Percentiles rank a stretch among this genome's conserved stretches.
These are phyloP conservation scores for Phaethon lepturus DNA, from an alignment of 2,113 vertebrate genomes.

Conservation along the genomic window DNA sequence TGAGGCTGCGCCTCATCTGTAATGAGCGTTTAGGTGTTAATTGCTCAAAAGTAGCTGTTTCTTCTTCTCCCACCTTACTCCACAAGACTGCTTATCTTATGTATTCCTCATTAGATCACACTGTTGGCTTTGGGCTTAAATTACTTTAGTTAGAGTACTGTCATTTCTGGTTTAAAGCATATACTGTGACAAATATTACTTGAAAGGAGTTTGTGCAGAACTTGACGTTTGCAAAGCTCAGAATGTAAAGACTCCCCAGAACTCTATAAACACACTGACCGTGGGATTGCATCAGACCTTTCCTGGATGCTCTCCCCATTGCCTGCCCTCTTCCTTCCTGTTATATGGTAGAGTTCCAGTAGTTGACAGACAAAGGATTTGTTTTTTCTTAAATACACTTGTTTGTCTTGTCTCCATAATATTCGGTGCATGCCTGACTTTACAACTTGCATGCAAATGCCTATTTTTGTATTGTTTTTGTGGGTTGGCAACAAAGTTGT, in stretches of 20 bases:
- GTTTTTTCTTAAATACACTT: conserved; percentile 28
- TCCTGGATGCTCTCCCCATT: neutral
- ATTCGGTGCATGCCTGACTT: neutral
- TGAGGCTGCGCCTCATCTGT: neutral
- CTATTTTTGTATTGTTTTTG: conserved; percentile 29
- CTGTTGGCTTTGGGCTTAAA: neutral
- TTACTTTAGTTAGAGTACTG: neutral
- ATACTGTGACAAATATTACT: neutral
- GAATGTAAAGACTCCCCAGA: neutral
- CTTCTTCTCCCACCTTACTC: neutral
- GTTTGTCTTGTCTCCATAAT: conserved; percentile 43
- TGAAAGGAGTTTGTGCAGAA: neutral
- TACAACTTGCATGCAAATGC: conserved; percentile 7
- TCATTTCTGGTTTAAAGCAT: neutral
- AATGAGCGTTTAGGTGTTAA: neutral
- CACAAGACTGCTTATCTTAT: neutral
- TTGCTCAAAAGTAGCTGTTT: neutral
- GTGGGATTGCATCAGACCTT: neutral
- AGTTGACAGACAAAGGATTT: neutral
- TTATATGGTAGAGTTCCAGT: neutral
- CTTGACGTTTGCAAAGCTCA: neutral
- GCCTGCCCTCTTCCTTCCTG: conserved; percentile 6
- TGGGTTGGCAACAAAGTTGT: neutral
- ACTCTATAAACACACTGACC: neutral
- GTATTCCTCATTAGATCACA: neutral